Conservation (phyloP, 2,797 vertebrate species). For the Cyclopterus lumpus region DNA sequence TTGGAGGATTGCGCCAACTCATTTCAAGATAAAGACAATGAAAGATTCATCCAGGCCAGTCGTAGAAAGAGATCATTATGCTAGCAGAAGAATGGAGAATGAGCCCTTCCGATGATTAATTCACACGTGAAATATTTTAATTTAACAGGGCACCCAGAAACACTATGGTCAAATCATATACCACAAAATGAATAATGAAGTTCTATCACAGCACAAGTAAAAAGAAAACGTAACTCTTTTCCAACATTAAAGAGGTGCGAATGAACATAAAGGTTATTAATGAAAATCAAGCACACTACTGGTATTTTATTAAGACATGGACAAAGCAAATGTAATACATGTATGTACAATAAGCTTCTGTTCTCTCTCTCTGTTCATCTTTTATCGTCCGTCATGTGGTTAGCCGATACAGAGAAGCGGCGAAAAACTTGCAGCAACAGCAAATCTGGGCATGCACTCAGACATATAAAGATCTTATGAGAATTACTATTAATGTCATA, state of each 20-base stretch:
- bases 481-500: slow-evolving; percentile 68
- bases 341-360: slow-evolving; percentile 50
- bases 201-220: slow-evolving; percentile 52
- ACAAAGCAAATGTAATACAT: slow-evolving; percentile 61
- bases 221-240: slow-evolving; percentile 59
- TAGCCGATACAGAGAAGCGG: slow-evolving; percentile 19
- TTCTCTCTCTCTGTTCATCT: slow-evolving; percentile 38
- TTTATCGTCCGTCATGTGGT: slow-evolving; percentile 18
- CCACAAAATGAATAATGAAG: slow-evolving; percentile 69
- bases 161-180: slow-evolving; percentile 68
- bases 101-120: slow-evolving; percentile 77
- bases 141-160: slow-evolving; percentile 72
- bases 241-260: slow-evolving; percentile 41
- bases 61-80: slow-evolving; percentile 69
- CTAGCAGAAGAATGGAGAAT: slow-evolving; percentile 62
- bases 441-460: slow-evolving; percentile 29
- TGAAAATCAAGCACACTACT: slow-evolving; percentile 67
- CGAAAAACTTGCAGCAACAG: slow-evolving; percentile 17
- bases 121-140: slow-evolving; percentile 80
- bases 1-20: slow-evolving; percentile 61
- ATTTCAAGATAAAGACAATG: slow-evolving; percentile 76
- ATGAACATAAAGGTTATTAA: slow-evolving; percentile 65
- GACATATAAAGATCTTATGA: slow-evolving; percentile 63
- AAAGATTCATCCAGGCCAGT: slow-evolving; percentile 71
- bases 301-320: slow-evolving; percentile 66